phyloP scores from a whole-genome alignment of 2,797 vertebrate species.

The Acanthiza pusilla region DNA sequence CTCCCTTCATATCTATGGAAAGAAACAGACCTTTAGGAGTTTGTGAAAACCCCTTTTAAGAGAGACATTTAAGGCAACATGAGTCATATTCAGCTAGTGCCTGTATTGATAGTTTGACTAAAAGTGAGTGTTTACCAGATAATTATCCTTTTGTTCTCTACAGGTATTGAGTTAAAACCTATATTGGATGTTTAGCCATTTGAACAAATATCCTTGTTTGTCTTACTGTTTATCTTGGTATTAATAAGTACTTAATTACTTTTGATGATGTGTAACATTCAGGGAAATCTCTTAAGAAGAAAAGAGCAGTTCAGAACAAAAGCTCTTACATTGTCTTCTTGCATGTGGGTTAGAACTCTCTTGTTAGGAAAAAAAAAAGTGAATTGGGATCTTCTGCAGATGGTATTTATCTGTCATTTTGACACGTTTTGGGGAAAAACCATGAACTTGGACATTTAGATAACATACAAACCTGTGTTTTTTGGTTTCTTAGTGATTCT shows the following conservation, averaged over 20 bases:
- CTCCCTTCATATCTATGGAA: neutral
- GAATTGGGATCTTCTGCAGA: neutral
- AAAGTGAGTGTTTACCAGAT: fast-evolving
- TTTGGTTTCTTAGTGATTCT: neutral
- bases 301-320: neutral
- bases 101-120: neutral
- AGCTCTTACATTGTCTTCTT: neutral
- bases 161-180: neutral
- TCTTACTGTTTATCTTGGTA: neutral
- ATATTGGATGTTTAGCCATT: neutral
- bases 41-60: neutral
- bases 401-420: neutral
- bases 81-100: neutral
- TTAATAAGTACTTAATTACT: neutral
- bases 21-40: neutral
- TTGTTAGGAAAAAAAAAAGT: neutral
- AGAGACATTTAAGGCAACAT: neutral
- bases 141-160: neutral
- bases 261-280: neutral
- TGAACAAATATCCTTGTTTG: neutral
- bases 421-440: neutral
- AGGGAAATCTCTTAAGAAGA: neutral
- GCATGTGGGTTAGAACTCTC: neutral
- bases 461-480: neutral
- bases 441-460: neutral